Base-by-base conservation (phyloP, 2,888 invertebrate species). In the Mythimna lalbum region DNA sequence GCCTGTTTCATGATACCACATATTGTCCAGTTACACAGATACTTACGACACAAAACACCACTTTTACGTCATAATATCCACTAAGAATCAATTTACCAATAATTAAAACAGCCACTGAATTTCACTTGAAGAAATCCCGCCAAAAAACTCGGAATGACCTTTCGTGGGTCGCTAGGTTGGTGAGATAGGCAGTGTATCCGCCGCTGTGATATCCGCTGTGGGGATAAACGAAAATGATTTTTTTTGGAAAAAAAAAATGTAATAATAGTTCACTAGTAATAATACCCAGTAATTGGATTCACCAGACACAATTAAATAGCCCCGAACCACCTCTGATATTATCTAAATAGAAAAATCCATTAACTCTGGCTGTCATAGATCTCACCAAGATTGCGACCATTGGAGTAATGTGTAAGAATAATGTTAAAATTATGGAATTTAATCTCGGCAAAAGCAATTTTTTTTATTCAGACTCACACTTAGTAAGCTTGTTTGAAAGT, bases 111-210 rank as follows among this genome's bases (percentile, higher is more conserved):
- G n/a, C n/a, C n/a, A 36, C 12, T 36, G 36, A 14, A 39, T 0
- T 39, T 39, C 14, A 39, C 39, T 39, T 3, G 14, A 39, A 39
- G 12, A 39, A 39, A 39, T 14, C 39, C 14, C 14, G 14, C 14
- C 39, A 12, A 39, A 39, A 39, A 39, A 39, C 39, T 14, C 14
- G 60, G 19, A 64, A 69, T 76, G 82, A 83, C 81, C 82, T 83
- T 82, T 75, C 47, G 43, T 23, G 43, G 23, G 12, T 21, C 50
- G 36, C 21, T 61, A 23, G 62, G 33, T 56, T 23, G 3, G 52
- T 14, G 47, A 39, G 68, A 31, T 43, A 27, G 27, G 23, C 43
- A 31, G 19, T 36, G 52, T 69, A 69, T 69, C 56, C 69, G 74
- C 63, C 43, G 7, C 9, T 62, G 36, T 50, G 5, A 59, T 62